phyloP scores from a whole-genome alignment of 1,140 invertebrate genomes.

The Drosophila biarmipes region DNA sequence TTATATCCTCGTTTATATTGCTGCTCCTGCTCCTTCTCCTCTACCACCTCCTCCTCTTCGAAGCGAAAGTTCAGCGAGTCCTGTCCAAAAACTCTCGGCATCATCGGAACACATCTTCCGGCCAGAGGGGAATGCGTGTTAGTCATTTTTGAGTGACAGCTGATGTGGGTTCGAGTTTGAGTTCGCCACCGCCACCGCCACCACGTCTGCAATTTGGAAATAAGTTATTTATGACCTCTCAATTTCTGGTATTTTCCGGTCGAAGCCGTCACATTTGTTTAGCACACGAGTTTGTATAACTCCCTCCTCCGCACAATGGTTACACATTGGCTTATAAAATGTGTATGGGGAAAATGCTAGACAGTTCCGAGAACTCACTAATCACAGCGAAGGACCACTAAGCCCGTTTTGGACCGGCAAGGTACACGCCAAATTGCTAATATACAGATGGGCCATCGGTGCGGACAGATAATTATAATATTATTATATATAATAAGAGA shows the following conservation, averaged over 20 bases:
- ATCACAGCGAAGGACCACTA: conserved; percentile 3
- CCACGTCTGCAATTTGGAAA: conserved; percentile 34
- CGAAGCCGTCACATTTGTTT: conserved; percentile 26
- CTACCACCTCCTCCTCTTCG: background rate
- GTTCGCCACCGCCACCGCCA: background rate
- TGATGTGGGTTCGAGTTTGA: conserved; percentile 21
- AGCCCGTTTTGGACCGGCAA: background rate
- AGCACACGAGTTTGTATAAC: conserved; percentile 13
- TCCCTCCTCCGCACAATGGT: background rate
- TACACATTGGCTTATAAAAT: background rate
- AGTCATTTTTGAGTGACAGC: conserved; percentile 40
- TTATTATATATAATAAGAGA: too few relatives aligned
- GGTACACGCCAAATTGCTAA: background rate
- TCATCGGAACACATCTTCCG: background rate
- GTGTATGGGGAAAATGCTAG: conserved; percentile 1
- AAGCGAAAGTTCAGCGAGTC: conserved; percentile 1
- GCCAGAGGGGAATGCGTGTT: conserved; percentile 15
- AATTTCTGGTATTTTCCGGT: conserved; percentile 23
- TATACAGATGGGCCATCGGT: too few relatives aligned
- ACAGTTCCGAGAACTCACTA: background rate
- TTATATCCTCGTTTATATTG: conserved; percentile 26
- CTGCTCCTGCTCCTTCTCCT: background rate
- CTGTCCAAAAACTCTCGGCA: conserved; percentile 22
- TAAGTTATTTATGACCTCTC: conserved; percentile 43
- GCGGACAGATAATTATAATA: too few relatives aligned